phyloP scores from a whole-genome alignment of 1,140 invertebrate species.

The Mya arenaria region DNA sequence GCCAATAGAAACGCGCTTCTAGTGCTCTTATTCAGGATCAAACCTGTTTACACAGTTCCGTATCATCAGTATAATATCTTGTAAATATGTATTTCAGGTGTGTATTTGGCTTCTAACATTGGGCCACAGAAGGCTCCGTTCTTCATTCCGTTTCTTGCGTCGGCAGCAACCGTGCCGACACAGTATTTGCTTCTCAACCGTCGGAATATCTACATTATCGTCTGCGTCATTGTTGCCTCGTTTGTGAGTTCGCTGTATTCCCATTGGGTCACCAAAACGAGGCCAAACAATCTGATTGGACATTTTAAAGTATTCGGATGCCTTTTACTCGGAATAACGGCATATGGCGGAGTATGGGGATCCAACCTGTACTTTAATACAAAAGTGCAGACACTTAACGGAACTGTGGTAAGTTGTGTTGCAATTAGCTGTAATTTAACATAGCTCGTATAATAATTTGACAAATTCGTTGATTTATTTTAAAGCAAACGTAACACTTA shows the following conservation, averaged over 20 bases:
- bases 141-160: conserved; percentile 86
- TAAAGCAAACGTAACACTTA: no score
- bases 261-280: conserved; percentile 81
- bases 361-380: conserved; percentile 95
- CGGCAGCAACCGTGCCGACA: conserved; percentile 85
- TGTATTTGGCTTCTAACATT: conserved; percentile 94
- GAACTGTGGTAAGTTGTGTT: conserved; percentile 89
- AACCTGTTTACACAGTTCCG: no score
- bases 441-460: no score
- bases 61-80: no score
- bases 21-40: no score
- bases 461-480: no score
- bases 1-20: no score
- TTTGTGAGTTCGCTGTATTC: conserved; percentile 58
- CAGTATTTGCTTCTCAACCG: conserved; percentile 86
- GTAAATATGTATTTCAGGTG: no score
- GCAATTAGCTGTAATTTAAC: no score
- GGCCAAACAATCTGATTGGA: conserved; percentile 80
- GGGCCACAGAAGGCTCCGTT: conserved; percentile 88
- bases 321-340: conserved; percentile 80
- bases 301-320: conserved; percentile 83
- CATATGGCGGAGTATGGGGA: conserved; percentile 87
- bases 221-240: conserved; percentile 50
- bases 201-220: conserved; percentile 68
- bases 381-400: conserved; percentile 91